Base-by-base conservation (phyloP, 2,888 invertebrate genomes). In the Plagiodera versicolora region DNA sequence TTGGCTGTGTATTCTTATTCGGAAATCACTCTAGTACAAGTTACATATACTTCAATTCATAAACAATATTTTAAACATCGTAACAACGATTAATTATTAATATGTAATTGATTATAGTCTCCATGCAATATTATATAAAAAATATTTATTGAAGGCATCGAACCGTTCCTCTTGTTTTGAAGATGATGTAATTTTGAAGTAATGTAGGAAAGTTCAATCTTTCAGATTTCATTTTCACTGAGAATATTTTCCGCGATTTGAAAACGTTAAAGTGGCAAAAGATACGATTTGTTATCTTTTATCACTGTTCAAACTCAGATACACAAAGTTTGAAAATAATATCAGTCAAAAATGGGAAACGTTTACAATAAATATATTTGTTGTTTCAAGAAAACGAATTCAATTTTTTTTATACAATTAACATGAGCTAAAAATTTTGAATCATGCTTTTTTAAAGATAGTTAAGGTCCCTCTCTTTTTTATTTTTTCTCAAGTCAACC, bases 271-370 rank as follows among this genome's bases (percentile, higher is more conserved):
- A 14, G 14, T 39, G 14, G 39, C 39, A 14, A 39, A 39, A 39
- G 39, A 39, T 39, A 39, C 44, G 14, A 52, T 52, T 52, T 19
- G 39, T 44, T 53, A 53, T 20, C 35, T 53, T 53, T 53, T 53
- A 53, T 53, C 53, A 53, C 4, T 53, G 53, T 53, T 19, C 53
- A 53, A 53, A 53, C 44, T 53, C 9, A 39, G 39, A 39, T 14
- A 39, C 11, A n/a, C 2, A n/a, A 10, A 39, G 39, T n/a, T 39
- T 32, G 9, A 9, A 39, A 14, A n/a, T 1, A 14, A 6, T 39
- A 39, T 8, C 39, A 14, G 39, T 39, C n/a, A 39, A 39, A 39
- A 39, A 14, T 39, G 24, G 6, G 24, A 24, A 6, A n/a, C n/a
- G n/a, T n/a, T n/a, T n/a, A n/a, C n/a, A n/a, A n/a, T n/a, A n/a